Conservation (phyloP, 2,113 vertebrate species). For the Piprites chloris region DNA sequence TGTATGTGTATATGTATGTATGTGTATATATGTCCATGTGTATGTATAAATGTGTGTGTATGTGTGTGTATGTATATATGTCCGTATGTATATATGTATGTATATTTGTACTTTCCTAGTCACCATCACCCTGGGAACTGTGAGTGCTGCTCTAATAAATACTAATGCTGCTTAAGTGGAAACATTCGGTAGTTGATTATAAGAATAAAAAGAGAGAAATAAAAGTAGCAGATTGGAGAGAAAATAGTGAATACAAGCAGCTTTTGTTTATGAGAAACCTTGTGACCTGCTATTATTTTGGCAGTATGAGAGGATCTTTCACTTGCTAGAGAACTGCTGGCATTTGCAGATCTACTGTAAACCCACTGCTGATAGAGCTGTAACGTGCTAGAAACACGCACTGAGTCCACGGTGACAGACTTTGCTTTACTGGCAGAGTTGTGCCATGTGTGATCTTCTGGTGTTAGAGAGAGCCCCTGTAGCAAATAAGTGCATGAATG, state of each 20-base stretch:
- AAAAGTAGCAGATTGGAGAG: not conserved
- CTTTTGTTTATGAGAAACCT: slow-evolving; percentile 35
- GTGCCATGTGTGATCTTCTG: not conserved
- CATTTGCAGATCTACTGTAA: slow-evolving; percentile 5
- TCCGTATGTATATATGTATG: too few species aligned
- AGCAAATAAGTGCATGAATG: not conserved
- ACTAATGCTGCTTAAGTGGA: not conserved
- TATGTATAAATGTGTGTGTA: too few species aligned
- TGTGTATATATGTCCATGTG: too few species aligned
- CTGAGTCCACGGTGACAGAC: not conserved
- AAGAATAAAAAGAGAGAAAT: not conserved
- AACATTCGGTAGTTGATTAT: not conserved
- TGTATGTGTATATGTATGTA: too few species aligned
- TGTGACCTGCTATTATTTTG: slow-evolving; percentile 46
- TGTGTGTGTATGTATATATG: too few species aligned
- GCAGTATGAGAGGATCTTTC: slow-evolving; percentile 7
- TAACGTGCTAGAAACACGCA: not conserved
- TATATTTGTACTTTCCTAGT: not conserved
- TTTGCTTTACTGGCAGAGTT: not conserved
- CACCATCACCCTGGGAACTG: not conserved
- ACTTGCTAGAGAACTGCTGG: slow-evolving; percentile 19
- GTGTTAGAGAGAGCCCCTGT: not conserved
- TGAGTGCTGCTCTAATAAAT: not conserved
- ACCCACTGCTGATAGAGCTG: not conserved
- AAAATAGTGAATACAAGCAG: slow-evolving; percentile 29